Percentiles rank a stretch among this genome's conserved stretches.
Conservation (phyloP, 2,888 invertebrate genomes). For the Lymantria monacha region DNA sequence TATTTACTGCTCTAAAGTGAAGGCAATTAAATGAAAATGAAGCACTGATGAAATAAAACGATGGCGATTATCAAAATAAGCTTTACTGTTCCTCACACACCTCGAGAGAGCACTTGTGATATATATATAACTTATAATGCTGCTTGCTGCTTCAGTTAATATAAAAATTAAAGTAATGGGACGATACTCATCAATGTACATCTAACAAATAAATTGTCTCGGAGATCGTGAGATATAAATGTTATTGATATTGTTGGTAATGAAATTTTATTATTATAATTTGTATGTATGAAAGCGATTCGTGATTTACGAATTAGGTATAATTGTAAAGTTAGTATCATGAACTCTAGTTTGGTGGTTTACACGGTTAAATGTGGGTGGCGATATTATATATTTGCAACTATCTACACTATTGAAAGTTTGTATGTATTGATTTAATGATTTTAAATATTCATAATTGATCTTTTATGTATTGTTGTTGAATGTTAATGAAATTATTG, state of each 20-base stretch:
- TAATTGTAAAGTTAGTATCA: slow-evolving; percentile 21
- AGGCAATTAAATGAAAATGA: slow-evolving; percentile 20
- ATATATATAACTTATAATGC: slow-evolving; percentile 12
- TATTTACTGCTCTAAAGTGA: slow-evolving; percentile 8
- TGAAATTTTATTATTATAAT: slow-evolving; percentile 54
- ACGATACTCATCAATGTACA: slow-evolving; percentile 31
- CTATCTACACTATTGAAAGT: background rate
- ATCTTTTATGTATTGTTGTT: too few relatives aligned
- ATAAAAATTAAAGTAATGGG: slow-evolving; percentile 18
- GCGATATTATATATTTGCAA: background rate
- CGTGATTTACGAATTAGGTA: slow-evolving; percentile 44
- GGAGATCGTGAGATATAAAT: slow-evolving; percentile 34
- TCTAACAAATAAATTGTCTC: slow-evolving; percentile 26
- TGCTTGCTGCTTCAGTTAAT: slow-evolving; percentile 15
- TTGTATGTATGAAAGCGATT: slow-evolving; percentile 41
- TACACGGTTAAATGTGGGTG: background rate
- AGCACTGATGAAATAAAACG: slow-evolving; percentile 11
- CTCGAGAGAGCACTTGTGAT: slow-evolving; percentile 8
- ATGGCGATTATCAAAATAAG: slow-evolving; percentile 12
- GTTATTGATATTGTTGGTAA: slow-evolving; percentile 50
- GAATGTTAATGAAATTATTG: too few relatives aligned
- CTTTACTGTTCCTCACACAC: slow-evolving; percentile 13
- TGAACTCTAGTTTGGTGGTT: slow-evolving; percentile 13
- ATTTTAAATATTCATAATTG: background rate
- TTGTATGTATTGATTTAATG: background rate